phyloP scores from a whole-genome alignment of 2,888 invertebrate species.

The Orthosia cruda region DNA sequence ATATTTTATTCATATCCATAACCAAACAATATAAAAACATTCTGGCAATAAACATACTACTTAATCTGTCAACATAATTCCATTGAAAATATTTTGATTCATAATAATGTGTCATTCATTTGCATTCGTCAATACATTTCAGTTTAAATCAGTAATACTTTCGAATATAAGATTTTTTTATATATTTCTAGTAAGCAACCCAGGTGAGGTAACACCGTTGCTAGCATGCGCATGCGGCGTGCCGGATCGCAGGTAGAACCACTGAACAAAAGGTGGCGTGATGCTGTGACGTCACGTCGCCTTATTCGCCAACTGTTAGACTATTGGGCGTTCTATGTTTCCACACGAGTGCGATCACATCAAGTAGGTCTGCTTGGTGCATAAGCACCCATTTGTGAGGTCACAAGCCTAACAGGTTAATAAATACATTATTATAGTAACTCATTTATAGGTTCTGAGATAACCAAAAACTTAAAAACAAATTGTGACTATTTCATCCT shows the following conservation, averaged over 20 bases:
- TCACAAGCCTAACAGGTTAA: constrained; percentile 60
- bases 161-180: constrained; percentile 6
- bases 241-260: constrained; percentile 86
- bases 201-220: constrained; percentile 62
- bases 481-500: constrained; percentile 20
- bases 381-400: constrained; percentile 69
- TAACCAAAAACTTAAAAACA: constrained; percentile 17
- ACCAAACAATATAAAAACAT: constrained; percentile 2
- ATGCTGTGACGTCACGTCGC: constrained; percentile 90
- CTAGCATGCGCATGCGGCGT: constrained; percentile 76
- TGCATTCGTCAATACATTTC: constrained; percentile 24
- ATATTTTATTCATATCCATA: not conserved
- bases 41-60: not conserved
- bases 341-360: constrained; percentile 70
- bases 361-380: constrained; percentile 64
- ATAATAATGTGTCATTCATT: constrained; percentile 9
- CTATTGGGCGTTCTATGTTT: constrained; percentile 81
- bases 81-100: constrained; percentile 12
- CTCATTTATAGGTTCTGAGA: constrained; percentile 48
- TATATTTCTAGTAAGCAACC: constrained; percentile 51
- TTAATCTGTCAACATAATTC: not conserved
- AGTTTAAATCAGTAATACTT: constrained; percentile 12
- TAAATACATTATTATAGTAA: constrained; percentile 55
- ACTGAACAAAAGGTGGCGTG: constrained; percentile 91
- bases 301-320: constrained; percentile 85